These are phyloP conservation scores for Somateria mollissima DNA, from an alignment of 2,797 vertebrate species.

Conservation along the genomic window DNA sequence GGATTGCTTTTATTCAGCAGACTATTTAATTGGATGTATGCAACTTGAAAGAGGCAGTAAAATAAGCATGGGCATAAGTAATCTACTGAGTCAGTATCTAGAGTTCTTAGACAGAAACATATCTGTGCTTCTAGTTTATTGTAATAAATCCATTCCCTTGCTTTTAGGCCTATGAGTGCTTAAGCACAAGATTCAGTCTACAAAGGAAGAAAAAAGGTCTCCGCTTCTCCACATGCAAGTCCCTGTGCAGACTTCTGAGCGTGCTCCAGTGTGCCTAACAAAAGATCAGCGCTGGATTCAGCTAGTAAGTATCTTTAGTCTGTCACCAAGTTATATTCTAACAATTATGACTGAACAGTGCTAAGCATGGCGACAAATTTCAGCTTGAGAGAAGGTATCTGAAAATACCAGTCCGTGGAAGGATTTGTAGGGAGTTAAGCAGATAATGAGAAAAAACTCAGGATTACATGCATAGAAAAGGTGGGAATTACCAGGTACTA, in stretches of 20 bases:
- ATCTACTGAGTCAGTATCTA: neutral
- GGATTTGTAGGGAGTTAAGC: neutral
- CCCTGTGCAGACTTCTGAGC: neutral
- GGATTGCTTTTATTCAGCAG: neutral
- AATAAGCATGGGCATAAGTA: neutral
- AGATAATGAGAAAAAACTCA: neutral
- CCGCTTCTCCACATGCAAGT: neutral
- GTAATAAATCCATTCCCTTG: neutral
- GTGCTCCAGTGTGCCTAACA: neutral
- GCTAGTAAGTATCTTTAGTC: neutral
- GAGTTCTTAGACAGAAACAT: neutral
- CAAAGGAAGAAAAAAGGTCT: neutral
- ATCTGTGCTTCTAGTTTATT: neutral
- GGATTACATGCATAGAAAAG: neutral
- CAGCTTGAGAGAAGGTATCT: neutral
- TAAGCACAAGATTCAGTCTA: neutral
- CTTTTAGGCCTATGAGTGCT: neutral
- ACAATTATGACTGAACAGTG: neutral
- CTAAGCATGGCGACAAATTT: neutral
- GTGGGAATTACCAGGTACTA: neutral
- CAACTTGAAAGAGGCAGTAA: neutral
- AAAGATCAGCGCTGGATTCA: accelerated
- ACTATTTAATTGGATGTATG: neutral
- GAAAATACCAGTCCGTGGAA: neutral
- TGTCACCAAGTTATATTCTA: neutral